Conservation (phyloP, 1,140 invertebrate genomes). For the Antheraea pernyi region DNA sequence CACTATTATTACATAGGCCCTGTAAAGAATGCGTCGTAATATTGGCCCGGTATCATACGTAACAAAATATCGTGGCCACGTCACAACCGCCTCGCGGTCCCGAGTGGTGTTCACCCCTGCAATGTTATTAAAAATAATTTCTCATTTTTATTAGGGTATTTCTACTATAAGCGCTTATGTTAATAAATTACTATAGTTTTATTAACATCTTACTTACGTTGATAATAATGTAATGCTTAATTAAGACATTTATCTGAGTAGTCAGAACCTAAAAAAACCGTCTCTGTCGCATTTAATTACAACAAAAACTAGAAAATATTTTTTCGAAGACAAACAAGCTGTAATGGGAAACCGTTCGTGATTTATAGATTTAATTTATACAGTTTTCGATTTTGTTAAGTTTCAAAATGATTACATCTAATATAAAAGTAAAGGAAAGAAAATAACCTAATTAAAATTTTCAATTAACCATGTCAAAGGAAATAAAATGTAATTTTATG, state of each 20-base stretch:
- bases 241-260: background rate
- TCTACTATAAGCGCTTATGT: constrained; percentile 30
- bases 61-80: constrained; percentile 58
- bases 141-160: constrained; percentile 48
- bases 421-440: no score
- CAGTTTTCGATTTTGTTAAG: no score
- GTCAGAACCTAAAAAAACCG: background rate
- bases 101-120: constrained; percentile 17
- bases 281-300: no score
- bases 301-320: no score
- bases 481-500: no score
- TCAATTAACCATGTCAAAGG: no score
- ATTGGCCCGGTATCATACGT: constrained; percentile 50
- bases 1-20: constrained; percentile 56
- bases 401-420: no score
- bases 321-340: no score
- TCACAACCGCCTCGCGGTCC: constrained; percentile 32
- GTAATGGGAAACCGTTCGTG: no score
- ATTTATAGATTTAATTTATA: no score
- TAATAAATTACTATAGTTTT: constrained; percentile 45
- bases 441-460: no score
- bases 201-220: constrained; percentile 18
- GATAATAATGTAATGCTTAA: background rate
- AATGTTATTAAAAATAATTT: constrained; percentile 61
- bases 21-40: constrained; percentile 61